phyloP scores from a whole-genome alignment of 2,797 vertebrate genomes.

The Etheostoma perlongum region DNA sequence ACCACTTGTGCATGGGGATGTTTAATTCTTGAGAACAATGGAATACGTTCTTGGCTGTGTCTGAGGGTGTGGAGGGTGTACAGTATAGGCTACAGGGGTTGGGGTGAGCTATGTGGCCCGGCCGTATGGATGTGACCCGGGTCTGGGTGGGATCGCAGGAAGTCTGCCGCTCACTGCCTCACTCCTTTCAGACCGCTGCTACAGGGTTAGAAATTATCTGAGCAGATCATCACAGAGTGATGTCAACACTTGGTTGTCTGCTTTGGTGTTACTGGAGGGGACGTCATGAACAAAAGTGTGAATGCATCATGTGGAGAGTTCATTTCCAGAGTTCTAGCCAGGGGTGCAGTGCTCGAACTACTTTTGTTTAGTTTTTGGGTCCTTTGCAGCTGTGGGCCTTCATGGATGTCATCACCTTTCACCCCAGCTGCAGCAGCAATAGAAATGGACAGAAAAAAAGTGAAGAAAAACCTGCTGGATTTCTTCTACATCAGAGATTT shows the following conservation, averaged over 20 bases:
- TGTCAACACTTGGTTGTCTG: constrained; percentile 45
- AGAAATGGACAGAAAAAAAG: background rate
- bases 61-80: constrained; percentile 64
- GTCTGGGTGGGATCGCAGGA: constrained; percentile 74
- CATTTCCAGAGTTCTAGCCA: constrained; percentile 8
- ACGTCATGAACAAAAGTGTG: constrained; percentile 34
- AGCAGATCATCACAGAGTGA: constrained; percentile 43
- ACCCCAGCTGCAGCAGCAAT: background rate
- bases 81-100: constrained; percentile 28
- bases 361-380: background rate
- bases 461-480: background rate
- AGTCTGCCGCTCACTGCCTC: constrained; percentile 42
- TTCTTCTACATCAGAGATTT: background rate
- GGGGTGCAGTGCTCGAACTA: constrained; percentile 1
- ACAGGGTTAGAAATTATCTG: constrained; percentile 53
- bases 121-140: constrained; percentile 66
- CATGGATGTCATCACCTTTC: background rate
- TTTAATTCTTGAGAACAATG: constrained; percentile 78
- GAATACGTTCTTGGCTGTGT: constrained; percentile 62
- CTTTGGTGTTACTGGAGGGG: constrained; percentile 32
- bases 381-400: constrained; percentile 5
- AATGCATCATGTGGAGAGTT: constrained; percentile 24
- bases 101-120: constrained; percentile 66
- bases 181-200: constrained; percentile 19
- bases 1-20: constrained; percentile 54